Evolutionary conservation across 2,797 vertebrate species (phyloP).

Genomic region (Pipistrellus pipistrellus): DNA sequence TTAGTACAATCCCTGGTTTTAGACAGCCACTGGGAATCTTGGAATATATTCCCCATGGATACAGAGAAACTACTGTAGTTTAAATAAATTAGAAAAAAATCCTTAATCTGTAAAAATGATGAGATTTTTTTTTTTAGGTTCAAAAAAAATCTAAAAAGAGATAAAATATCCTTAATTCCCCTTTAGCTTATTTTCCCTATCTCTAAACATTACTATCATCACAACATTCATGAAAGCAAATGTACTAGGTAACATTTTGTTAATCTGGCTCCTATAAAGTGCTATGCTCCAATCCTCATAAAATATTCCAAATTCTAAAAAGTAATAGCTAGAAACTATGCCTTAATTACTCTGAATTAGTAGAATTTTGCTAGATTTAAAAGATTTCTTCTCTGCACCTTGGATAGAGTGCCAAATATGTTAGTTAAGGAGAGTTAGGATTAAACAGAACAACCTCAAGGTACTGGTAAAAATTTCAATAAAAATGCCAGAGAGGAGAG

Average conservation of each 20-base stretch:
- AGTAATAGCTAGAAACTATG: conserved; percentile 24
- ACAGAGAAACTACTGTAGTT: not conserved
- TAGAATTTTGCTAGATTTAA: conserved; percentile 16
- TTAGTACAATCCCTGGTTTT: not conserved
- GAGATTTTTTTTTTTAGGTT: conserved; percentile 15
- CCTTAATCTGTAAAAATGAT: not conserved
- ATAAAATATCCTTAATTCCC: not conserved
- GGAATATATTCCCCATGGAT: not conserved
- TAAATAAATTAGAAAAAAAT: not conserved
- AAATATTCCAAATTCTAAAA: conserved; percentile 34
- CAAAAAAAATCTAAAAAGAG: not conserved
- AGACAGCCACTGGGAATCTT: not conserved
- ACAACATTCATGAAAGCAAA: not conserved
- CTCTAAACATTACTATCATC: not conserved
- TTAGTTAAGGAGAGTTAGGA: not conserved
- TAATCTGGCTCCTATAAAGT: not conserved
- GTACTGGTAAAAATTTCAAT: conserved; percentile 5
- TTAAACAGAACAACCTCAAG: conserved; percentile 45
- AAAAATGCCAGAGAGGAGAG: not conserved
- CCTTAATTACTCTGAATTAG: not conserved
- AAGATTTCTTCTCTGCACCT: not conserved
- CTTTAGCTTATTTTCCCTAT: not conserved
- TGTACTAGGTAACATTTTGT: not conserved
- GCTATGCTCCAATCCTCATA: not conserved
- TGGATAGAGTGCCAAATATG: not conserved